phyloP scores from a whole-genome alignment of 2,888 invertebrate genomes.

The Macroteleia sp. region DNA sequence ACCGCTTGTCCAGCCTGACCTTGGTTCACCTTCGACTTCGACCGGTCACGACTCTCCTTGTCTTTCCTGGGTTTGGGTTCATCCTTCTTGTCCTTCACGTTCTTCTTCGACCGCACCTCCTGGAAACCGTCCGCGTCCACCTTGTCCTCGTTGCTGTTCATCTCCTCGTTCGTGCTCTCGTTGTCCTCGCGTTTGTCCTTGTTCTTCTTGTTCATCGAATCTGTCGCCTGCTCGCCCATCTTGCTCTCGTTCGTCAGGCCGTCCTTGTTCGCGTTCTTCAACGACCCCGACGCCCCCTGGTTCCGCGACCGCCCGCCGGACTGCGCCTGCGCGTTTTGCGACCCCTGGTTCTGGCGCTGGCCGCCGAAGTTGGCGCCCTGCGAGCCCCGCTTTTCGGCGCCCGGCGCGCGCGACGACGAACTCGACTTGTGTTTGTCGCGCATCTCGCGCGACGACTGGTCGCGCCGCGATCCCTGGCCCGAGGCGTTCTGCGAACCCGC shows the following conservation, averaged over 20 bases:
- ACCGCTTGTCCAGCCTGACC: slow-evolving; percentile 76
- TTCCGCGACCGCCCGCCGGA: slow-evolving; percentile 77
- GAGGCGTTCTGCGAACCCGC: slow-evolving; percentile 67
- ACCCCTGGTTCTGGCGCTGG: slow-evolving; percentile 79
- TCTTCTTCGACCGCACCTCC: slow-evolving; percentile 93
- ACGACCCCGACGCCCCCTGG: slow-evolving; percentile 69
- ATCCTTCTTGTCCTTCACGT: slow-evolving; percentile 86
- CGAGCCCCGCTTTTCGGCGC: slow-evolving; percentile 77
- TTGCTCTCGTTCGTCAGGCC: slow-evolving; percentile 85
- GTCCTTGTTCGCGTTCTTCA: slow-evolving; percentile 77
- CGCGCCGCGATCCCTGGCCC: slow-evolving; percentile 71
- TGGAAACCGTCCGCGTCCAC: slow-evolving; percentile 90
- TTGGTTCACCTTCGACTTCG: slow-evolving; percentile 78
- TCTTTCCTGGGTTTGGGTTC: slow-evolving; percentile 77
- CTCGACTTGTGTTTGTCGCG: slow-evolving; percentile 79
- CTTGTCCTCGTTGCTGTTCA: slow-evolving; percentile 79
- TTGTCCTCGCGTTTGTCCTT: slow-evolving; percentile 84
- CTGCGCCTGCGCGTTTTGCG: slow-evolving; percentile 73
- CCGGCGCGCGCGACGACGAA: too few relatives aligned
- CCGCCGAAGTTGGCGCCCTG: slow-evolving; percentile 74
- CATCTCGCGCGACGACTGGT: slow-evolving; percentile 67
- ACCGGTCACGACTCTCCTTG: slow-evolving; percentile 79
- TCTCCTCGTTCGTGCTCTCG: slow-evolving; percentile 85
- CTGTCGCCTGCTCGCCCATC: slow-evolving; percentile 85
- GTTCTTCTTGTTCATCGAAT: slow-evolving; percentile 84